Base-by-base conservation (phyloP, 2,797 vertebrate genomes). In the Enteromius viviparus region DNA sequence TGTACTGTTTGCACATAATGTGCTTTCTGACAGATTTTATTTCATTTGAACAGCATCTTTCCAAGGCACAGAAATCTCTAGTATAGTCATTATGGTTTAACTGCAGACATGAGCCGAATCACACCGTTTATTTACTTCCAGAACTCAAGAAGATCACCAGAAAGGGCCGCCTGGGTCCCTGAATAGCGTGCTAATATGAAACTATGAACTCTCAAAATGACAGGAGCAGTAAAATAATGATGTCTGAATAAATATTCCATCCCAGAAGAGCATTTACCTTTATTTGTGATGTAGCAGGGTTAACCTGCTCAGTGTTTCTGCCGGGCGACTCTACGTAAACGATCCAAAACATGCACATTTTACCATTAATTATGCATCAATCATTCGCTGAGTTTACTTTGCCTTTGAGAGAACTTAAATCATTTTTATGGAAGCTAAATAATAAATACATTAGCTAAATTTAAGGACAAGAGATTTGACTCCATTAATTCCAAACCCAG, bases 21-120 rank as follows among this genome's bases (percentile, higher is more conserved):
- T 32, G 65, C 66, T 40, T 45, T 45, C 51, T 81, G 42, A 65
- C 47, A 78, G 58, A 72, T 68, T 32, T 82, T 58, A 6, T 71
- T 65, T 71, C 45, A 82, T 72, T 23, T 66, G 74, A 72, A 47
- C 1, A 2, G 80, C 26, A 29, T 60, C 29, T 17, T 37, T 55
- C 40, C 42, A 80, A 74, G 26, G 21, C 29, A n/a, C 10, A 49
- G 45, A 53, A n/a, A 34, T 85, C 84, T 76, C 84, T 74, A 21
- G 80, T 74, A 76, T 55, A 49, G 80, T 78, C 84, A 79, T 82
- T 82, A 82, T 37, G 32, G 47, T 74, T 85, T 74, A 74, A 72
- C 76, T 75, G 29, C 11, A 81, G 76, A 76, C 32, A 81, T 40
- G 32, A 85, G 65, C 23, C 15, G 29, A 45, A 68, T 42, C 34